Base-by-base conservation (phyloP, 1,140 invertebrate genomes). In the Phortica variegata region DNA sequence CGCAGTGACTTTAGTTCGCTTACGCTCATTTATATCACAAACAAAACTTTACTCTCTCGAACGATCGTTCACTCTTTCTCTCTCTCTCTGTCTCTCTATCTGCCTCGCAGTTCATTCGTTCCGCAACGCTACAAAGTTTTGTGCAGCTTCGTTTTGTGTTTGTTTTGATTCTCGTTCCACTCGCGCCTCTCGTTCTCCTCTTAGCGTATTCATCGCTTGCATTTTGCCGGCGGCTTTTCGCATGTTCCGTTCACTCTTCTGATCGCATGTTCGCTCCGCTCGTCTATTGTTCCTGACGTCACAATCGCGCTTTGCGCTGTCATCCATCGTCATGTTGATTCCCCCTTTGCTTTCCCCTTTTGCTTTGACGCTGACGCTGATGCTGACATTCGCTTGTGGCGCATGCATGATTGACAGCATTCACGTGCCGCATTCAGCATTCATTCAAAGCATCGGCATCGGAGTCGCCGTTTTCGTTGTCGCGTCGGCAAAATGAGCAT, bases 121-220 rank as follows among this genome's bases (percentile, higher is more conserved):
- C 58, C 19, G 43, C 47, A 43, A 12, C 39, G 18, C 26, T 45
- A 17, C 38, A 21, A 16, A 2, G n/a, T 31, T 13, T 37, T 26
- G 21, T 12, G 29, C n/a, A 21, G 16, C 44, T 26, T n/a, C 39
- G 16, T 19, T 54, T 32, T n/a, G n/a, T 45, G 43, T 70, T 71
- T 70, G 63, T 71, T 71, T 68, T 71, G 66, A 71, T 70, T 60
- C 52, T 55, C 46, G 50, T 54, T 68, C 61, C 56, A 52, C 62
- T 58, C 52, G 43, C 55, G 55, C 49, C 54, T 54, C 44, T 53
- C 45, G 54, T 52, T 65, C 50, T 47, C 46, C 36, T 51, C 48
- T 20, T 29, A 36, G 43, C 52, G 49, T 48, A 44, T 34, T 48
- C 47, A 42, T 52, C 47, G 48, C 38, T 53, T 46, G 33, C 34